Conservation (phyloP, 2,888 invertebrate species). For the Tubulanus polymorphus region DNA sequence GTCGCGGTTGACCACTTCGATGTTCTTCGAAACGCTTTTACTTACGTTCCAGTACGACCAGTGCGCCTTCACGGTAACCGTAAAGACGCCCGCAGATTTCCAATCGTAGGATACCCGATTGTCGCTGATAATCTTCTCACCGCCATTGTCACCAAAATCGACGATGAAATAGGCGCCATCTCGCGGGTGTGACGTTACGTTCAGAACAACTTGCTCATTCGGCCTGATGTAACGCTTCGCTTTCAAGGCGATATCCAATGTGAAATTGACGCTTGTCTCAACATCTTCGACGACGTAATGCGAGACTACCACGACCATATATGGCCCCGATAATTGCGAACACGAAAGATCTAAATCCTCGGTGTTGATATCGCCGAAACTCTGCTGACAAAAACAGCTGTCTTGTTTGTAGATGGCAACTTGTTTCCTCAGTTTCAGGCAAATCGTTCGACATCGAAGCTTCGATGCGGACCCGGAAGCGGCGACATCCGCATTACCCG, state of each 20-base stretch:
- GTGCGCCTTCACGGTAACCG: slow-evolving; percentile 27
- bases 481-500: background rate
- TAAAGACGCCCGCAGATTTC: slow-evolving; percentile 28
- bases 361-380: background rate
- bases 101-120: slow-evolving; percentile 35
- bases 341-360: background rate
- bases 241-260: too few relatives aligned
- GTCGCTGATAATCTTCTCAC: slow-evolving; percentile 16
- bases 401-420: background rate
- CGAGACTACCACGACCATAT: slow-evolving; percentile 22
- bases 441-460: too few relatives aligned
- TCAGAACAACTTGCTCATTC: slow-evolving; percentile 33
- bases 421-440: background rate
- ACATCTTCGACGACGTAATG: slow-evolving; percentile 22
- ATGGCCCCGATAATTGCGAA: slow-evolving; percentile 16
- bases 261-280: slow-evolving; percentile 13
- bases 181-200: slow-evolving; percentile 22
- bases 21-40: too few relatives aligned
- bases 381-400: background rate
- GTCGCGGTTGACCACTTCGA: slow-evolving; percentile 29
- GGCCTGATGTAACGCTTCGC: slow-evolving; percentile 37
- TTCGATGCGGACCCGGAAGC: too few relatives aligned
- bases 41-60: too few relatives aligned
- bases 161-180: slow-evolving; percentile 27
- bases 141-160: slow-evolving; percentile 37